Base-by-base conservation (phyloP, 1,140 invertebrate species). In the Eupeodes corollae region DNA sequence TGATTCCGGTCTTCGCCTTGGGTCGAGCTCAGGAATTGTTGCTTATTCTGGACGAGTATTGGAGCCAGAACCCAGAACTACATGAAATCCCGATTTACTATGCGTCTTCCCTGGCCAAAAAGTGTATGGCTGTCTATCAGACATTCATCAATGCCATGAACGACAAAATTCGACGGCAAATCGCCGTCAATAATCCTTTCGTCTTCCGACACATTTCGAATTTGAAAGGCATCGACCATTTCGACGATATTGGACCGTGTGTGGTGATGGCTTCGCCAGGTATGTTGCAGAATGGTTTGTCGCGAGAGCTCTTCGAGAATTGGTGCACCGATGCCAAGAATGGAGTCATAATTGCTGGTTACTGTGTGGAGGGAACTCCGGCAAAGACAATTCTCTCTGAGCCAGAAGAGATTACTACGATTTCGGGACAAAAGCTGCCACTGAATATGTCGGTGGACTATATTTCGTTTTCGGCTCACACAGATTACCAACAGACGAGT, bases 91-190 rank as follows among this genome's bases (percentile, higher is more conserved):
- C 97, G 0, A 98, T 99, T 54, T 99, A 99, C 73, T 99, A 99
- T 74, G 96, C 96, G 1, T 98, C 94, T 1, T 97, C 94, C 0
- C 72, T 99, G 34, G 97, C 97, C 3, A 99, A 99, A 69, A 99
- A 99, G 65, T 99, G 97, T 67, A 99, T 99, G 95, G 88, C 92
- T 48, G 96, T 99, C 1, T 99, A 99, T 73, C 96, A 99, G 70
- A 99, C 96, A 0, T 99, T 98, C 66, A 86, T 99, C 0, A 97
- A 98, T 72, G 94, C 95, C 0, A 99, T 99, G 97, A 99, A 99
- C 68, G 92, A 98, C 55, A 85, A 86, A 61, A 99, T 99, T 54
- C 77, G 87, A 15, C 70, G 91, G 8, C 95, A 99, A 72, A 98
- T 99, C 57, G 89, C 92, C 1, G 87, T 98, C 31, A 97, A 95